Evolutionary conservation across 2,888 invertebrate genomes (phyloP).

Genomic region (Perithous albicinctus): DNA sequence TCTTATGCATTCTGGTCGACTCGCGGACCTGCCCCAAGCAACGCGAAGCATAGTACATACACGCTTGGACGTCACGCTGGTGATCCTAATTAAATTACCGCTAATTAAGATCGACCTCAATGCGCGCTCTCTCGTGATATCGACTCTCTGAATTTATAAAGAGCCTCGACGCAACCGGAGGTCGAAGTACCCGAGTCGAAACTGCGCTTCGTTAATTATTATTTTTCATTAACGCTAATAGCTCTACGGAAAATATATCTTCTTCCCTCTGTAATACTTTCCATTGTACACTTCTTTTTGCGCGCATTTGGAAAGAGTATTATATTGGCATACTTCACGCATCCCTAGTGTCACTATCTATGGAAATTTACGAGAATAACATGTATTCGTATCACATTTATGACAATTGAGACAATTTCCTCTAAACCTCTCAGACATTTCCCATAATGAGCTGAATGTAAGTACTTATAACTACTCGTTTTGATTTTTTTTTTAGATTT

Average conservation of each 20-base stretch:
- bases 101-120: conserved; percentile 84
- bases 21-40: conserved; percentile 80
- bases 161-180: conserved; percentile 9
- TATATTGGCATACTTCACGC: too few species aligned
- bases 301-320: too few species aligned
- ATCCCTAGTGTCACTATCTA: too few species aligned
- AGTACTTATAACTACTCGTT: too few species aligned
- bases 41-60: conserved; percentile 58
- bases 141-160: conserved; percentile 67
- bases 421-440: too few species aligned
- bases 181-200: conserved; percentile 12
- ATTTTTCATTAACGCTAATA: conserved; percentile 3
- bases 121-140: conserved; percentile 78
- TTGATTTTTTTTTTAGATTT: too few species aligned
- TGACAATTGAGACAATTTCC: too few species aligned
- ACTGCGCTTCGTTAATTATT: conserved; percentile 28
- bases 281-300: too few species aligned
- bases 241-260: conserved; percentile 11
- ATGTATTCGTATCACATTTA: too few species aligned
- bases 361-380: too few species aligned
- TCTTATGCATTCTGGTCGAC: conserved; percentile 66
- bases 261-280: not conserved
- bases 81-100: conserved; percentile 83
- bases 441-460: too few species aligned
- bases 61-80: conserved; percentile 82